These are phyloP conservation scores for Lordiphosa clarofinis DNA, from an alignment of 1,140 invertebrate species.

Conservation along the genomic window DNA sequence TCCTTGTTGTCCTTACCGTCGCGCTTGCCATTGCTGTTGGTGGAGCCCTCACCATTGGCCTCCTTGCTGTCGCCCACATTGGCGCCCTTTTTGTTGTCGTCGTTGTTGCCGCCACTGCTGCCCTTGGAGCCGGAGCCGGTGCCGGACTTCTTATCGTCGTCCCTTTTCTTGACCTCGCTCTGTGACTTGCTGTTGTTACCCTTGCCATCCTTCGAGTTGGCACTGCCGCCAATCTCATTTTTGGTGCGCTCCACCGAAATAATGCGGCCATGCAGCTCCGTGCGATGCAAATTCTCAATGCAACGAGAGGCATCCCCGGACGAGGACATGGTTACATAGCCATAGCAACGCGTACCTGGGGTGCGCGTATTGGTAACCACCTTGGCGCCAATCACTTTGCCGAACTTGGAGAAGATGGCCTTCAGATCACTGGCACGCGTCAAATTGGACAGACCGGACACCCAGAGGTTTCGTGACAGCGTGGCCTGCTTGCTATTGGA, in stretches of 20 bases:
- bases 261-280: constrained; percentile 93
- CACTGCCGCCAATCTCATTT: constrained; percentile 80
- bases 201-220: constrained; percentile 39
- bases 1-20: constrained; percentile 58
- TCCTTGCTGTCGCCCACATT: constrained; percentile 31
- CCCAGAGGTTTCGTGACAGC: constrained; percentile 91
- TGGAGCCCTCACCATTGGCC: constrained; percentile 16
- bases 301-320: constrained; percentile 93
- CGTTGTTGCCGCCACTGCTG: constrained; percentile 16
- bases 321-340: constrained; percentile 95
- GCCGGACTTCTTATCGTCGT: constrained; percentile 46
- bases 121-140: constrained; percentile 21
- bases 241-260: constrained; percentile 94
- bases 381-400: constrained; percentile 97
- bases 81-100: constrained; percentile 43
- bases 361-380: constrained; percentile 96
- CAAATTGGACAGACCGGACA: constrained; percentile 92
- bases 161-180: constrained; percentile 46
- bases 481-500: constrained; percentile 73
- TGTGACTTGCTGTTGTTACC: constrained; percentile 36
- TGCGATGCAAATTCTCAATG: constrained; percentile 92
- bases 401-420: constrained; percentile 93
- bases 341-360: constrained; percentile 94
- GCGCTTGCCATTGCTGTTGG: constrained; percentile 35
- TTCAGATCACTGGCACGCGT: constrained; percentile 96